Evolutionary conservation across 2,888 invertebrate species (phyloP).

Genomic region (Ectobius pallidus): DNA sequence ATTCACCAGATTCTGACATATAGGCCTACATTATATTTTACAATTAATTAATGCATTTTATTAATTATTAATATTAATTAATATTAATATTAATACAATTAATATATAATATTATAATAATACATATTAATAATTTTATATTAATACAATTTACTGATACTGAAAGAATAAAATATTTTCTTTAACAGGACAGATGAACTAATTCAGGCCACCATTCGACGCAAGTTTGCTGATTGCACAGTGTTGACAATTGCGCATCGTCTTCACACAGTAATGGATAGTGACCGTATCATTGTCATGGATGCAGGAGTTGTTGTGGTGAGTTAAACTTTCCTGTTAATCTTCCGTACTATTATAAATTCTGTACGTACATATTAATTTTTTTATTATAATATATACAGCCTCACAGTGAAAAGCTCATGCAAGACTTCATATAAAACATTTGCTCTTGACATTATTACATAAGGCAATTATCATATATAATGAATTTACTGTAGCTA

Average conservation of each 20-base stretch:
- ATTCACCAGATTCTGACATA: too few species aligned
- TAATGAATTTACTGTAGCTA: not conserved
- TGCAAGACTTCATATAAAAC: not conserved
- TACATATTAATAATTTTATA: too few species aligned
- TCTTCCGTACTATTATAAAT: not conserved
- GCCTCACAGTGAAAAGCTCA: not conserved
- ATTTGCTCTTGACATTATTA: not conserved
- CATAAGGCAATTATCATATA: not conserved
- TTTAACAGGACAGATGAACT: slow-evolving; percentile 71
- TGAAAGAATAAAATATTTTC: too few species aligned
- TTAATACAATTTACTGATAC: too few species aligned
- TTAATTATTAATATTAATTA: too few species aligned
- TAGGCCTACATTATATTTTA: too few species aligned
- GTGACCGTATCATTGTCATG: slow-evolving; percentile 72
- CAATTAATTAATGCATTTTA: too few species aligned
- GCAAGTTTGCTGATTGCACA: slow-evolving; percentile 82
- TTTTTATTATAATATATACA: not conserved
- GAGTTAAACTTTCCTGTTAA: slow-evolving; percentile 5
- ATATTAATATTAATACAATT: too few species aligned
- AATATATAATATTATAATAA: too few species aligned
- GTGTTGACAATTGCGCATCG: slow-evolving; percentile 92
- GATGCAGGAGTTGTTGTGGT: slow-evolving; percentile 54
- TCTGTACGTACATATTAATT: not conserved
- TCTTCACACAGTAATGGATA: slow-evolving; percentile 91
- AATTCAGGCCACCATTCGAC: slow-evolving; percentile 82